Evolutionary conservation across 2,113 vertebrate species (phyloP).

Genomic region (Lota lota): DNA sequence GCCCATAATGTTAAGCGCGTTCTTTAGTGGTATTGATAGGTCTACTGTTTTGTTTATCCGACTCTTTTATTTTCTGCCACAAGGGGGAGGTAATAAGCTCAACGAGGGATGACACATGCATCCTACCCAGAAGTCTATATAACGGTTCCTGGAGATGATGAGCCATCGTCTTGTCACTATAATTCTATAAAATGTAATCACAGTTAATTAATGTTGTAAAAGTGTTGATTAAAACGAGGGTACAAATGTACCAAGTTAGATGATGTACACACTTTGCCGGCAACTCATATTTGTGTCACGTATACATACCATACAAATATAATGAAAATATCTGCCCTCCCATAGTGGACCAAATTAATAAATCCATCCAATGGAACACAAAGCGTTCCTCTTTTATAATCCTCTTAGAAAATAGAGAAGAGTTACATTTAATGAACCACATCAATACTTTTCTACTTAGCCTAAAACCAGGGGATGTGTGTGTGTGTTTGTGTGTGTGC

Average conservation of each 20-base stretch:
- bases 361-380: neutral
- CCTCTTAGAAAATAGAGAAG: constrained; percentile 38
- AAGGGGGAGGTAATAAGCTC: constrained; percentile 62
- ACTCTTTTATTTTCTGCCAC: constrained; percentile 34
- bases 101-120: constrained; percentile 11
- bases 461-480: constrained; percentile 35
- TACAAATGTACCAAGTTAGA: too few species aligned
- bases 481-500: neutral
- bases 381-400: constrained; percentile 26
- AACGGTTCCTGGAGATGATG: constrained; percentile 14
- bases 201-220: neutral
- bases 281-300: too few species aligned
- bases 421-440: constrained; percentile 50
- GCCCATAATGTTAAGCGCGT: neutral
- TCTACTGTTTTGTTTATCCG: neutral
- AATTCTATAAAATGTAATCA: constrained; percentile 5
- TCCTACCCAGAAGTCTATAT: constrained; percentile 17
- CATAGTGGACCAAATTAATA: constrained; percentile 7
- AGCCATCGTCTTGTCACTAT: constrained; percentile 18
- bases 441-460: constrained; percentile 58
- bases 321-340: neutral
- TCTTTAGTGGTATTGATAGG: neutral
- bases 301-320: neutral
- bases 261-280: too few species aligned
- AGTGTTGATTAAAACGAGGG: neutral